Conservation (phyloP, 2,888 invertebrate species). For the Leucophenga maculata region DNA sequence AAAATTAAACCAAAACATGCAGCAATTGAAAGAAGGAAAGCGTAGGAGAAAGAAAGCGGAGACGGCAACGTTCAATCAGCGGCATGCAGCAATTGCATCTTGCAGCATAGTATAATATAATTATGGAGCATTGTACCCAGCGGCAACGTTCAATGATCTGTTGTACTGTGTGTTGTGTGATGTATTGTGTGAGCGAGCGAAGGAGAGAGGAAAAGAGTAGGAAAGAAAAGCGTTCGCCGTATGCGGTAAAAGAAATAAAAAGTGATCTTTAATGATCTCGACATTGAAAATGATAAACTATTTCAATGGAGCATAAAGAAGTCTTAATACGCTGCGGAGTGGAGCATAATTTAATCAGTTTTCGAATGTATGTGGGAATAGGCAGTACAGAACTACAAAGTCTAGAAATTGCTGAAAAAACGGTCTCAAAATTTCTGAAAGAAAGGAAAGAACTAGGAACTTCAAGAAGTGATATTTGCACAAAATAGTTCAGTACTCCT, state of each 20-base stretch:
- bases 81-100: constrained; percentile 16
- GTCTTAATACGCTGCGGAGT: constrained; percentile 20
- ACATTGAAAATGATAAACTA: constrained; percentile 54
- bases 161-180: no score
- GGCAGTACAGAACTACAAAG: no score
- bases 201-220: background rate
- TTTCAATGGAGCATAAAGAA: background rate
- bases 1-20: no score
- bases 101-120: constrained; percentile 35
- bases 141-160: constrained; percentile 57
- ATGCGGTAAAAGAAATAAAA: constrained; percentile 45
- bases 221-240: background rate
- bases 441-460: no score
- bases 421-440: no score
- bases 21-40: constrained; percentile 3
- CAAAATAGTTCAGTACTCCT: no score
- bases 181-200: constrained; percentile 3
- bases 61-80: constrained; percentile 45
- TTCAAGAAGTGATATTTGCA: no score
- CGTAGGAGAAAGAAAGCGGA: constrained; percentile 53
- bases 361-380: no score
- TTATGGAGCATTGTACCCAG: constrained; percentile 49
- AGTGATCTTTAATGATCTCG: constrained; percentile 53
- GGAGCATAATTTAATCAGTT: no score
- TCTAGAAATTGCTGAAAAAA: no score